Base-by-base conservation (phyloP, 1,140 invertebrate species). In the Drosophila pseudoobscura region DNA sequence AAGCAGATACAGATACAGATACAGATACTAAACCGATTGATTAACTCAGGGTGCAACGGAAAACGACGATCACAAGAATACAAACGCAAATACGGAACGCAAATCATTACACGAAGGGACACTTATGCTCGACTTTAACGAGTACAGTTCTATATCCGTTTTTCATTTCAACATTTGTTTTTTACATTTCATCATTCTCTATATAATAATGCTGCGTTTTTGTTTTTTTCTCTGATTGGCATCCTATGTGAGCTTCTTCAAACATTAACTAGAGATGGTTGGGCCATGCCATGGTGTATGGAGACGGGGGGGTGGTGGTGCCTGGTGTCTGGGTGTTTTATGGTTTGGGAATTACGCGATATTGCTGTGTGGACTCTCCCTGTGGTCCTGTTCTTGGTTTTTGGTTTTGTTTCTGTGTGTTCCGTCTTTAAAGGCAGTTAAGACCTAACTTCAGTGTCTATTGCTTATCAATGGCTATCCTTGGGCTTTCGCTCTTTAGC, bases 1-100 rank as follows among this genome's bases (percentile, higher is more conserved):
- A 82, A 88, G 82, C 82, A 62, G 59, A 11, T 9, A 26, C 24
- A 26, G 24, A 26, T 26, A 26, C 24, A 31, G 31, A 31, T 31
- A 65, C 78, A 78, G 31, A 31, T 31, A 65, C 78, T 82, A 78
- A 78, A 78, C 51, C 66, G 50, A 35, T 75, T 57, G n/a, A 39
- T 39, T 52, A 85, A 85, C 74, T 78, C 70, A 87, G 72, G 60
- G 82, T 78, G 83, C 83, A 88, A 85, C 69, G 26, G 17, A 76
- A 62, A 75, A 60, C 41, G 51, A 29, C 43, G 62, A 52, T 78
- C 61, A 84, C 55, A 87, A 87, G 68, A 58, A 29, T 45, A 56
- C 24, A 39, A 82, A 51, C n/a, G n/a, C n/a, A n/a, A n/a, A n/a
- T n/a, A 75, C 43, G 22, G 11, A 70, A 59, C 43, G 43, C 47